Base-by-base conservation (phyloP, 2,113 vertebrate species). In the Saccopteryx bilineata region DNA sequence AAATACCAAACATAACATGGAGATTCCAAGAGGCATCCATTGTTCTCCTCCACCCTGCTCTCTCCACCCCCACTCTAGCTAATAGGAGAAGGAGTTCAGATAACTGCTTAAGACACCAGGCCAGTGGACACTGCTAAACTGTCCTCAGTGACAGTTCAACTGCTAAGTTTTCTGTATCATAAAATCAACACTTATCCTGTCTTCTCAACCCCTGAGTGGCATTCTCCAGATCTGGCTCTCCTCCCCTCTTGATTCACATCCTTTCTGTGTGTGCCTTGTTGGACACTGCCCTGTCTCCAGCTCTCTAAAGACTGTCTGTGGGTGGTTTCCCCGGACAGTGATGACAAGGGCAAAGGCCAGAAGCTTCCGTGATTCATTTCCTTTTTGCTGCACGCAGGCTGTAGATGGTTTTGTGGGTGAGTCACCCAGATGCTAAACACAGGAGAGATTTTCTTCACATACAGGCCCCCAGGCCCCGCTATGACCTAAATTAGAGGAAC, bases 311-410 rank as follows among this genome's bases (percentile, higher is more conserved):
- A 93, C 93, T 96, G 97, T 98, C 85, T 98, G 98, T 97, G 97
- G 98, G 98, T 98, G 97, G 98, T 97, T 97, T 98, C 91, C 85
- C 97, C 97, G 97, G 97, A 96, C 87, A 86, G 97, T 87, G 97
- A 98, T 98, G 97, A 98, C 98, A 98, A 98, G 98, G 98, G 98
- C 97, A 97, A 98, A 98, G 98, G 98, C 98, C 97, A 98, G 79
- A 81, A 75, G 76, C 98, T 61, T 94, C 89, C 95, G 97, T 98
- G 98, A 99, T 98, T 99, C 98, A 99, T 98, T 99, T 98, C 98
- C 98, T 98, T 97, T 98, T 97, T 94, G 75, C 94, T 97, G 97
- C 95, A 96, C 92, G 98, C 97, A 87, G 94, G 97, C 97, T 65
- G 87, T 97, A 89, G 88, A 98, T 97, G 96, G 96, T 98, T 98